These are phyloP conservation scores for Sminthurinus signatus DNA, from an alignment of 1,140 invertebrate species.

Conservation along the genomic window DNA sequence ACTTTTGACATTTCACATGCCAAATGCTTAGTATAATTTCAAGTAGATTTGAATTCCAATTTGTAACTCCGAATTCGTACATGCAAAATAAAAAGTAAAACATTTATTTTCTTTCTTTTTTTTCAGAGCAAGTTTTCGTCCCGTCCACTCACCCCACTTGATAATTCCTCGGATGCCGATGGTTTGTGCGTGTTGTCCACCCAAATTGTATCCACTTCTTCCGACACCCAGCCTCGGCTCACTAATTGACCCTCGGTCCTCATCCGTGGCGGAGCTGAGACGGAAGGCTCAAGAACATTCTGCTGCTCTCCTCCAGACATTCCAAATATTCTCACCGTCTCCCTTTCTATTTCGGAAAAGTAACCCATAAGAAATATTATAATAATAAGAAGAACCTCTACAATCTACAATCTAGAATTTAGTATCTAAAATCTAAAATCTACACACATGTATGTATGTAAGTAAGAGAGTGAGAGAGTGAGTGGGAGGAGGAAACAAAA, in stretches of 20 bases:
- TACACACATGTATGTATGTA: not conserved
- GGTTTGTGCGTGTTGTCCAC: constrained; percentile 23
- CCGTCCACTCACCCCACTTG: constrained; percentile 20
- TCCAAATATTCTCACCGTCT: constrained; percentile 48
- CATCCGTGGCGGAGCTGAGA: constrained; percentile 75
- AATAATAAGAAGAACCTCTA: not conserved
- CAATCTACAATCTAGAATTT: too few species aligned
- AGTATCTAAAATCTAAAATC: too few species aligned
- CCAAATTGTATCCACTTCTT: constrained; percentile 15
- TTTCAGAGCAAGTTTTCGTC: constrained; percentile 23
- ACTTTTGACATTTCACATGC: too few species aligned
- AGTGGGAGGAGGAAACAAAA: not conserved
- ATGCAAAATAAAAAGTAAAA: too few species aligned
- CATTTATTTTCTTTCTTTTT: constrained; percentile 11
- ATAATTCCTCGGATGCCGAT: constrained; percentile 9
- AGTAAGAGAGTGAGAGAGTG: not conserved
- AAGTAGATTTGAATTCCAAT: too few species aligned
- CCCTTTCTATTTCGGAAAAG: constrained; percentile 12
- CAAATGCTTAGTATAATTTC: too few species aligned
- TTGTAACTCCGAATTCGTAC: too few species aligned
- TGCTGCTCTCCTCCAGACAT: constrained; percentile 67
- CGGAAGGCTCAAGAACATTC: constrained; percentile 86
- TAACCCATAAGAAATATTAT: constrained; percentile 6
- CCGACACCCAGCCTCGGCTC: constrained; percentile 25
- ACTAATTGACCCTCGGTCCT: constrained; percentile 51